Conservation (phyloP, 2,797 vertebrate species). For the Cirrhinus mrigala region DNA sequence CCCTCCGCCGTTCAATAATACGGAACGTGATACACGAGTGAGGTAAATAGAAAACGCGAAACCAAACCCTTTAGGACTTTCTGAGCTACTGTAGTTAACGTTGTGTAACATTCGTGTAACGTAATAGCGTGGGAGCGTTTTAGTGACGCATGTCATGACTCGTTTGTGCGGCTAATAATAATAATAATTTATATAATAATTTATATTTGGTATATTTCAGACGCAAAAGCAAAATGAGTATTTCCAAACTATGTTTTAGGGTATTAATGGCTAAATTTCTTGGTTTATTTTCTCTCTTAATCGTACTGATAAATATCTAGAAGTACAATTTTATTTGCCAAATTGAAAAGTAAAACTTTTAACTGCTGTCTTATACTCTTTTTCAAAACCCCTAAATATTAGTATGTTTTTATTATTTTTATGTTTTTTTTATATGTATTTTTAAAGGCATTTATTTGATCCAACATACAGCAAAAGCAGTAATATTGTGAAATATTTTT, state of each 20-base stretch:
- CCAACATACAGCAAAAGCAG: too few species aligned
- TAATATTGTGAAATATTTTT: too few species aligned
- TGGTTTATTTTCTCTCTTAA: not conserved
- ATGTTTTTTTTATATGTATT: too few species aligned
- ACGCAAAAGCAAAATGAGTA: not conserved
- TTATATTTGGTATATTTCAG: too few species aligned
- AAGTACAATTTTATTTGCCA: not conserved
- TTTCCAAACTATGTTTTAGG: not conserved
- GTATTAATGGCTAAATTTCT: not conserved
- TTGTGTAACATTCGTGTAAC: not conserved
- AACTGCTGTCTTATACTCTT: not conserved
- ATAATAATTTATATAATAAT: not conserved
- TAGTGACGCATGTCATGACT: not conserved
- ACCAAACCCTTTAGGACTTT: not conserved
- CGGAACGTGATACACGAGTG: not conserved
- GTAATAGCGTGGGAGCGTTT: not conserved
- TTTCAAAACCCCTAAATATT: not conserved
- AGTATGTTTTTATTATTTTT: not conserved
- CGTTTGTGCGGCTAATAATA: not conserved
- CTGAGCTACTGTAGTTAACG: not conserved
- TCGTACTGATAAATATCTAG: not conserved
- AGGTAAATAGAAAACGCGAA: slow-evolving; percentile 44
- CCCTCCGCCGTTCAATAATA: not conserved
- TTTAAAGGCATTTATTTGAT: too few species aligned
- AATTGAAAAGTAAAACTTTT: not conserved